Evolutionary conservation across 2,888 invertebrate genomes (phyloP).

Genomic region (Cheilosia urbana): DNA sequence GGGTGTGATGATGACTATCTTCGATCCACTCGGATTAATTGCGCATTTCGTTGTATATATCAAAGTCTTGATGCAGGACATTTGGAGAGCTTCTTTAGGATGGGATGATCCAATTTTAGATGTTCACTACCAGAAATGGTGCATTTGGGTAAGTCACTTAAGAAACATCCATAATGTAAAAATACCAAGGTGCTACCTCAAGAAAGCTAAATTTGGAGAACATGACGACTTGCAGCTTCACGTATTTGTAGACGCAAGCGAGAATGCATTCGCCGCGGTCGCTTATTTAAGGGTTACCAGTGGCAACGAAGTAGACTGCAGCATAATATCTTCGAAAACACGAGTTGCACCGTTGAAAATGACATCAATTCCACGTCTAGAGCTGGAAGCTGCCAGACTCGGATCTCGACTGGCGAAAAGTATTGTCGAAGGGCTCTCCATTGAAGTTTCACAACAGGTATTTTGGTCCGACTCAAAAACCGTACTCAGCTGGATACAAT

Average conservation of each 20-base stretch:
- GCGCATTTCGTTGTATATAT: slow-evolving; percentile 19
- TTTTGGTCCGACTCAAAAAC: slow-evolving; percentile 76
- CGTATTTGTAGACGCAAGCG: slow-evolving; percentile 64
- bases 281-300: slow-evolving; percentile 54
- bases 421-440: slow-evolving; percentile 14
- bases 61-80: slow-evolving; percentile 41
- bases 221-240: slow-evolving; percentile 9
- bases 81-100: slow-evolving; percentile 32
- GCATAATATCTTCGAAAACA: slow-evolving; percentile 44
- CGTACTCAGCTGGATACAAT: slow-evolving; percentile 73
- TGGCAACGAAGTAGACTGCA: too few species aligned
- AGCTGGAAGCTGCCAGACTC: slow-evolving; percentile 66
- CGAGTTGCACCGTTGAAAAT: slow-evolving; percentile 67
- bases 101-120: slow-evolving; percentile 41
- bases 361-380: slow-evolving; percentile 63
- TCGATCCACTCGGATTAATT: slow-evolving; percentile 25
- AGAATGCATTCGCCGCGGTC: slow-evolving; percentile 66
- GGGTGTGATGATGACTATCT: too few species aligned
- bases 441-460: background rate
- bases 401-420: slow-evolving; percentile 39
- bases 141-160: too few species aligned
- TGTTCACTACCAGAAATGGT: too few species aligned
- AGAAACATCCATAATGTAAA: too few species aligned
- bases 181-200: background rate
- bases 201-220: background rate